phyloP scores from a whole-genome alignment of 2,113 vertebrate genomes.

The Campylorhamphus procurvoides region DNA sequence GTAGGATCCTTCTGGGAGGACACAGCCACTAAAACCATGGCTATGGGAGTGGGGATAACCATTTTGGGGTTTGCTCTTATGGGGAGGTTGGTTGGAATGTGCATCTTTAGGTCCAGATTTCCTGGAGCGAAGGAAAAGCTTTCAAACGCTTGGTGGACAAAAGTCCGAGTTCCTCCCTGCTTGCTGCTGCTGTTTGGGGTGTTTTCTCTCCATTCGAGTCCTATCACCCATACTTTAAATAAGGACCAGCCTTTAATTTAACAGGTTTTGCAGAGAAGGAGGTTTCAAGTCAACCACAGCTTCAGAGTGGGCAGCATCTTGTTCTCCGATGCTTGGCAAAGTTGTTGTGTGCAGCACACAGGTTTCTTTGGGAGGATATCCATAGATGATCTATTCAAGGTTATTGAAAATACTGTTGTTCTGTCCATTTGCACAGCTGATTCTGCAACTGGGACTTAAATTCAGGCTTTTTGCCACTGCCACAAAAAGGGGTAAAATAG shows the following conservation, averaged over 20 bases:
- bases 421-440: neutral
- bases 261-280: neutral
- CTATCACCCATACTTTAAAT: neutral
- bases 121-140: rapidly evolving
- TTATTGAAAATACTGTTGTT: neutral
- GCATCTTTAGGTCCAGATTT: rapidly evolving
- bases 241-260: neutral
- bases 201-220: neutral
- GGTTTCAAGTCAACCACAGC: neutral
- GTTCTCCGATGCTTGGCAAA: neutral
- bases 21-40: neutral
- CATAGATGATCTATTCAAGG: neutral
- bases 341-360: neutral
- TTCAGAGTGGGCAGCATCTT: neutral
- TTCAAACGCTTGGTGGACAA: neutral
- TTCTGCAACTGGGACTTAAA: neutral
- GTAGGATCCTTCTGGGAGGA: neutral
- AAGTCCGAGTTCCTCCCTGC: neutral
- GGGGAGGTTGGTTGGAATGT: rapidly evolving
- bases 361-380: neutral
- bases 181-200: neutral
- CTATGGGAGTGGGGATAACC: rapidly evolving
- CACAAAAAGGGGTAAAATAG: rapidly evolving
- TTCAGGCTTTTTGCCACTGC: neutral
- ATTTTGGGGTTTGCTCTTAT: neutral